A percentile compares a stretch with the other conserved stretches of the same genome.
Conservation (phyloP, 2,888 invertebrate genomes). For the Lithosia quadra region DNA sequence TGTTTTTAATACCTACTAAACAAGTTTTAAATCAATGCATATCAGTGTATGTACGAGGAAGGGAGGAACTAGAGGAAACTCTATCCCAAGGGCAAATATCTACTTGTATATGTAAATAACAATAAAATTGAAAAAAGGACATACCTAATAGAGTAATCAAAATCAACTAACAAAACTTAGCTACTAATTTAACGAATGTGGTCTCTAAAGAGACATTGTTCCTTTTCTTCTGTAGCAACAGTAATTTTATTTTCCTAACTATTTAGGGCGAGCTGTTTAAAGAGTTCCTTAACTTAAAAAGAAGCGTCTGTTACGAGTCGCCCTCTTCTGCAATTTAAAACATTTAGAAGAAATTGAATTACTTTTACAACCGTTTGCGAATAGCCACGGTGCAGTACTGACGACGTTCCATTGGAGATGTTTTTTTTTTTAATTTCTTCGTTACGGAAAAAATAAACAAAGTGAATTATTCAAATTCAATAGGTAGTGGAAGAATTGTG, state of each 20-base stretch:
- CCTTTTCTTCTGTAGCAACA: conserved; percentile 33
- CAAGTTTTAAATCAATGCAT: too few relatives aligned
- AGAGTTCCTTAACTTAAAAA: conserved; percentile 45
- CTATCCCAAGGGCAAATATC: too few relatives aligned
- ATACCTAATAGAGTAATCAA: neutral
- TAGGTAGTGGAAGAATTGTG: neutral
- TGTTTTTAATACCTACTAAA: too few relatives aligned
- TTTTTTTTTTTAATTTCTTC: neutral
- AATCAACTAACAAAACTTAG: conserved; percentile 26
- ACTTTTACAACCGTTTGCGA: conserved; percentile 27
- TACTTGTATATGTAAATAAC: too few relatives aligned
- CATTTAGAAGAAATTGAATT: conserved; percentile 45
- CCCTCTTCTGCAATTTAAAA: conserved; percentile 39
- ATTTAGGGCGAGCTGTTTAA: conserved; percentile 46
- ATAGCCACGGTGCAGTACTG: conserved; percentile 4
- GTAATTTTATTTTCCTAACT: conserved; percentile 47
- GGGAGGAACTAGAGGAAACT: too few relatives aligned
- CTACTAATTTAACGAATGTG: conserved; percentile 36
- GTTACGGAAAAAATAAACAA: neutral
- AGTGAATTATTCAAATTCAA: conserved; percentile 8
- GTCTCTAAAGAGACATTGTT: conserved; percentile 35
- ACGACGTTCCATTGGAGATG: neutral
- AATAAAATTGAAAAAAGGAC: too few relatives aligned
- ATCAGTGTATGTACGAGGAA: too few relatives aligned
- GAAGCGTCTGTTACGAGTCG: conserved; percentile 33